Base-by-base conservation (phyloP, 92 coral and sea anemone genomes). In the Zoanthus gigantus region DNA sequence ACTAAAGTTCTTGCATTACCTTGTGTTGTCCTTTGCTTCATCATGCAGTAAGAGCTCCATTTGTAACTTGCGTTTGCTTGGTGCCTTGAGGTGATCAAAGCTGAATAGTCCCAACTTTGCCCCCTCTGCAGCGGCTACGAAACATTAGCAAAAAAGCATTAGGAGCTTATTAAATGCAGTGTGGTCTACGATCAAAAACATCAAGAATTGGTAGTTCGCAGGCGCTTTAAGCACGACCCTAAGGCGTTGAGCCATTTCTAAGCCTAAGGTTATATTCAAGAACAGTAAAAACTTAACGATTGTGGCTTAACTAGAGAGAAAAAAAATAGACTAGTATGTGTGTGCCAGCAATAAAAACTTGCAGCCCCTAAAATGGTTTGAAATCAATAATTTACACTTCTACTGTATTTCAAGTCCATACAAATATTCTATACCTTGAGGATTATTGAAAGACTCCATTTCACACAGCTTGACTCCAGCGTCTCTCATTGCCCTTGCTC, bases 81-180 rank as follows among this genome's bases (percentile, higher is more conserved):
- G 91, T 66, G 92, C 83, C 81, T 96, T 97, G 23, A 93, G 89
- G 58, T 76, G 54, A 71, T 95, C 99, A 91, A 89, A 97, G 88
- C 86, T 95, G 77, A 91, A 97, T 71, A 95, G 84, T 3, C 95
- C 91, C 50, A 97, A 82, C 7, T 85, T 85, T 23, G 96, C 94
- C 9, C 98, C 99, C 83, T 97, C 99, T 16, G 98, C 99, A 57
- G 96, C 93, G 46, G 96, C 99, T 97, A 74, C 16, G 74, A 65
- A 60, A 23, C 23, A 23, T 23, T 23, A 23, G 1, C 2, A 2
- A 37, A 37, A 37, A 37, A 37, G 42, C 42, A 37, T 37, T 4
- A 37, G 4, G 42, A 37, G 42, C 42, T 37, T 37, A 37, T 37
- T 37, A 37, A 37, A 37, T 37, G 42, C 42, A 37, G 42, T 37